Conservation (phyloP, 1,140 invertebrate genomes). For the Homalodisca vitripennis region DNA sequence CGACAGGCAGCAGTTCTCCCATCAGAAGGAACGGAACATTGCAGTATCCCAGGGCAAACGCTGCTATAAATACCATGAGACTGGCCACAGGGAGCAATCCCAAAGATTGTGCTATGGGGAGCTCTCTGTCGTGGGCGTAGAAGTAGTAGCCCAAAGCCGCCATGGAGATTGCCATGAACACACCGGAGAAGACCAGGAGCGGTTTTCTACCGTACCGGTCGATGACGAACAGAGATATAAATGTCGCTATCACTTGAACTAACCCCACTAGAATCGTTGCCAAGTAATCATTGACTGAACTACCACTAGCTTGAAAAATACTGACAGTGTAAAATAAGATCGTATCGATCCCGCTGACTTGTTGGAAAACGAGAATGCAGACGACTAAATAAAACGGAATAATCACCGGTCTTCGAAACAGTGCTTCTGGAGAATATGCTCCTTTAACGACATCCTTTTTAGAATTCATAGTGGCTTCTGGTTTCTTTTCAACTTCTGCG, state of each 20-base stretch:
- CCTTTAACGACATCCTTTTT: slow-evolving; percentile 2
- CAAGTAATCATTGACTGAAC: slow-evolving; percentile 56
- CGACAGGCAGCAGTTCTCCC: slow-evolving; percentile 53
- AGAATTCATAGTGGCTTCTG: neutral
- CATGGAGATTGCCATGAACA: slow-evolving; percentile 54
- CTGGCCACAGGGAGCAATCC: slow-evolving; percentile 50
- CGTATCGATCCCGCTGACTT: slow-evolving; percentile 67
- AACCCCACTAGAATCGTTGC: slow-evolving; percentile 64
- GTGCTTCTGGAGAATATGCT: slow-evolving; percentile 20
- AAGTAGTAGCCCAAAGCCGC: slow-evolving; percentile 56
- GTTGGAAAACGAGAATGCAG: slow-evolving; percentile 59
- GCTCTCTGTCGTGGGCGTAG: slow-evolving; percentile 47
- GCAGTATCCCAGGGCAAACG: slow-evolving; percentile 54
- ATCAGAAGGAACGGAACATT: slow-evolving; percentile 54
- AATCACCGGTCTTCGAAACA: slow-evolving; percentile 32
- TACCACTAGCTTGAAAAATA: slow-evolving; percentile 60
- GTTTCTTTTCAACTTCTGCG: neutral
- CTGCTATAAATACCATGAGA: slow-evolving; percentile 52
- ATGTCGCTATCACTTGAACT: slow-evolving; percentile 52
- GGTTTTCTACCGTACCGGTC: slow-evolving; percentile 55
- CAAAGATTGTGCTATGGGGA: slow-evolving; percentile 37
- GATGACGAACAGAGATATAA: slow-evolving; percentile 54
- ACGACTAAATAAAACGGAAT: slow-evolving; percentile 49
- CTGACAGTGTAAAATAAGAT: slow-evolving; percentile 67
- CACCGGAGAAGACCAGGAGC: slow-evolving; percentile 49